These are phyloP conservation scores for Amyelois transitella DNA, from an alignment of 1,140 invertebrate species.

Conservation along the genomic window DNA sequence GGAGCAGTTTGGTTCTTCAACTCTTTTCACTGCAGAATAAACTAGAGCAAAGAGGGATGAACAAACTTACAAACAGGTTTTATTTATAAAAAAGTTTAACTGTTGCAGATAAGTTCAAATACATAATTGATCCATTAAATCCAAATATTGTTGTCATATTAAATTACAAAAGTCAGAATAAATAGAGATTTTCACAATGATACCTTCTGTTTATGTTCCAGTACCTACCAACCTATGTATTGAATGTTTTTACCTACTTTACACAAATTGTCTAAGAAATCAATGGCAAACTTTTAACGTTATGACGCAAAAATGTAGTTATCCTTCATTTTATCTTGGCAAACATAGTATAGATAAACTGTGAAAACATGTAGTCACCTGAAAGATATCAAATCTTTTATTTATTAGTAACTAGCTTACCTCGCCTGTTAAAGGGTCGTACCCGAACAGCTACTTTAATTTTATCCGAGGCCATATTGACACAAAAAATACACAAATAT, in stretches of 20 bases:
- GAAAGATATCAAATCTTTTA: conserved; percentile 61
- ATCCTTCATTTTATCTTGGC: conserved; percentile 17
- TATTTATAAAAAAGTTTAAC: too few species aligned
- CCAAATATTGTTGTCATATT: too few species aligned
- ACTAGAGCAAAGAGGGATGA: too few species aligned
- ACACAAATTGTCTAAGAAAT: neutral
- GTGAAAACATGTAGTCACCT: conserved; percentile 44
- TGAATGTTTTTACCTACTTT: neutral
- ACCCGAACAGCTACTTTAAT: conserved; percentile 97
- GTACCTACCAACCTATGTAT: neutral
- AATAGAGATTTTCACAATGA: too few species aligned
- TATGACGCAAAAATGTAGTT: conserved; percentile 2
- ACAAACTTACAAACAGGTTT: too few species aligned
- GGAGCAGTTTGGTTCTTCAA: too few species aligned
- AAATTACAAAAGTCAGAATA: too few species aligned
- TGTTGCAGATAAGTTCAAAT: too few species aligned
- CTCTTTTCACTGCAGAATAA: too few species aligned
- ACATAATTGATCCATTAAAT: neutral
- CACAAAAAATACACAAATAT: conserved; percentile 64
- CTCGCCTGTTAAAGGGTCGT: conserved; percentile 95
- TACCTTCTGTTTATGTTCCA: neutral
- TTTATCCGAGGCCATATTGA: conserved; percentile 89
- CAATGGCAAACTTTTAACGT: neutral
- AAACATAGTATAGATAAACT: conserved; percentile 33
- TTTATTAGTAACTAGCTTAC: conserved; percentile 79